These are phyloP conservation scores for Steinernema feltiae DNA, from an alignment of 1,140 invertebrate genomes.

Conservation along the genomic window DNA sequence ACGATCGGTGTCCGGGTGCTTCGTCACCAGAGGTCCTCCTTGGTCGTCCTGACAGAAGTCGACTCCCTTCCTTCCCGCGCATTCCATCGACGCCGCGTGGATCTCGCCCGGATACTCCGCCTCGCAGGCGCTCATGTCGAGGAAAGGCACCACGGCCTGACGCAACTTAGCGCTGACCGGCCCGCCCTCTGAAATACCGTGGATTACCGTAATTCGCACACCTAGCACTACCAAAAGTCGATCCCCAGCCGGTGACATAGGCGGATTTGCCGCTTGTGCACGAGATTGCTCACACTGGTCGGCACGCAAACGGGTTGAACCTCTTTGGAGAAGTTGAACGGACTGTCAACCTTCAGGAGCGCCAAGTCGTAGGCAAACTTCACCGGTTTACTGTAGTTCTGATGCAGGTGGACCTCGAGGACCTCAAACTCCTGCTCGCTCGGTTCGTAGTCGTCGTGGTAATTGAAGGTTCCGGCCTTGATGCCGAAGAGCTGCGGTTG, in stretches of 20 bases:
- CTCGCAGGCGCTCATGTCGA: slow-evolving; percentile 15
- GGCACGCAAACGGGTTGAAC: neutral
- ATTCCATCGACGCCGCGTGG: neutral
- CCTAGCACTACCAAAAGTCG: neutral
- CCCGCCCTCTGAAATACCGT: slow-evolving; percentile 15
- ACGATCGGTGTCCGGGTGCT: slow-evolving; percentile 68
- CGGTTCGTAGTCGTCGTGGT: neutral
- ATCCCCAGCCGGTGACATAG: neutral
- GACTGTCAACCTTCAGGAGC: neutral
- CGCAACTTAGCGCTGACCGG: slow-evolving; percentile 10
- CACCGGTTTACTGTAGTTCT: neutral
- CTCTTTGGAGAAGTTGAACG: neutral
- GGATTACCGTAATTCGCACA: neutral
- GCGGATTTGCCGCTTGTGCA: neutral
- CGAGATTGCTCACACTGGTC: neutral
- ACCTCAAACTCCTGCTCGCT: neutral
- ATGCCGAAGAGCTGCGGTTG: neutral
- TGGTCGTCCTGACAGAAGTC: slow-evolving; percentile 69
- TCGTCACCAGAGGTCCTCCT: slow-evolving; percentile 78
- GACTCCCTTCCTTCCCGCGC: slow-evolving; percentile 12
- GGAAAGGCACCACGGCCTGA: slow-evolving; percentile 9
- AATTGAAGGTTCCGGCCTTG: slow-evolving; percentile 2
- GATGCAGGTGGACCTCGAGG: neutral
- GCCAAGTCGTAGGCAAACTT: neutral
- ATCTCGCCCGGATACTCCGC: slow-evolving; percentile 13